Percentiles rank a stretch among this genome's conserved stretches.
Conservation (phyloP, 1,140 invertebrate genomes). For the Drosophila mayri region DNA sequence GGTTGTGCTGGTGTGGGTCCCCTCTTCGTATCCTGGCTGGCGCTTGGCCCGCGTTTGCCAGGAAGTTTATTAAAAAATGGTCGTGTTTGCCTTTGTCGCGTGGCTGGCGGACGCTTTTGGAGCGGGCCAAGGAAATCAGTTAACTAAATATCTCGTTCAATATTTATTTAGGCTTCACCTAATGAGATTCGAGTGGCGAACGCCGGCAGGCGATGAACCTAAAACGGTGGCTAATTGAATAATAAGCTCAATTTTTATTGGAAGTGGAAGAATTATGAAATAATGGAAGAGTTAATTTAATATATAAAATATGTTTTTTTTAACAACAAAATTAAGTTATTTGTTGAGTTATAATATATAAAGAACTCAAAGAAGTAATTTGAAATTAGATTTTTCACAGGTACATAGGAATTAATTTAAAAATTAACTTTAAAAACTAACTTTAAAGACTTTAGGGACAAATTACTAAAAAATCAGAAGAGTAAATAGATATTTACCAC, state of each 20-base stretch:
- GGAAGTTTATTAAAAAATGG: conserved; percentile 83
- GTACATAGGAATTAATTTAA: no score
- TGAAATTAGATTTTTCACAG: no score
- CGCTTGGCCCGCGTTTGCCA: conserved; percentile 35
- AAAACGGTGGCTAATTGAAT: conserved; percentile 37
- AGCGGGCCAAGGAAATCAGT: conserved; percentile 70
- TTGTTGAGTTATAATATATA: no score
- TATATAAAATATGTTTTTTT: background rate
- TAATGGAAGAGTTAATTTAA: background rate
- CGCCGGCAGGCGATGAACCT: background rate
- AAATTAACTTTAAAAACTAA: no score
- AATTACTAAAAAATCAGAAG: no score
- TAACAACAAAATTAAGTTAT: background rate
- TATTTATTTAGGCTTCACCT: conserved; percentile 74
- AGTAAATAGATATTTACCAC: no score
- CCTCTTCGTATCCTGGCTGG: conserved; percentile 15
- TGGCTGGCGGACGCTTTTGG: conserved; percentile 59
- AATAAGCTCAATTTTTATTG: conserved; percentile 14
- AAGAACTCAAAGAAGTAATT: no score
- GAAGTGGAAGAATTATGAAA: no score
- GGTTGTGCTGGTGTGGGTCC: conserved; percentile 48
- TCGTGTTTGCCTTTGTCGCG: conserved; percentile 78
- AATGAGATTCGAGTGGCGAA: conserved; percentile 75
- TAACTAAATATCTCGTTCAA: conserved; percentile 77
- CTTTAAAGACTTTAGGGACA: no score